These are phyloP conservation scores for Ceratitis capitata DNA, from an alignment of 1,140 invertebrate genomes.

Conservation along the genomic window DNA sequence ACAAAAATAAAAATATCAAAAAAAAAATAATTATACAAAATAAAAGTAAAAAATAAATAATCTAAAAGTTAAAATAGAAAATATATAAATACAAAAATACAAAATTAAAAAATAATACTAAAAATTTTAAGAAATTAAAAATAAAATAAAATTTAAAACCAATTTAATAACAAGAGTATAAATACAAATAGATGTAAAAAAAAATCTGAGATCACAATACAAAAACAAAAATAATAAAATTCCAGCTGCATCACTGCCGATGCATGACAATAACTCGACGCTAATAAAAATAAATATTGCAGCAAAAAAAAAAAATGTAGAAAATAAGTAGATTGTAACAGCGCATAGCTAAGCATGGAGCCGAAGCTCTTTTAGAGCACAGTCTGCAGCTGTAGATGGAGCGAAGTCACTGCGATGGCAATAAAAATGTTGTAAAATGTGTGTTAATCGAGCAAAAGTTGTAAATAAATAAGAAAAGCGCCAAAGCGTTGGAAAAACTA, in stretches of 20 bases:
- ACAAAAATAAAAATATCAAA: background rate
- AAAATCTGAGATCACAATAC: background rate
- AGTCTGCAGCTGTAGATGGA: background rate
- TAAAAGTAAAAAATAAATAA: background rate
- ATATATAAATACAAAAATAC: background rate
- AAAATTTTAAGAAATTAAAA: background rate
- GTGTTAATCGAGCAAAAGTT: background rate
- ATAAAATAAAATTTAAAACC: background rate
- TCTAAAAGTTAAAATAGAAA: background rate
- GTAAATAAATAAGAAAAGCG: too few relatives aligned
- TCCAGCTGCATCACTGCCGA: background rate
- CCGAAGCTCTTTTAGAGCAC: too few relatives aligned
- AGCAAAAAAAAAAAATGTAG: background rate
- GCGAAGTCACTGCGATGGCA: background rate
- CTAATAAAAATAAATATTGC: constrained; percentile 4
- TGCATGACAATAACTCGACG: background rate
- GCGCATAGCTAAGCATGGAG: background rate
- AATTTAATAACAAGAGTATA: too few relatives aligned
- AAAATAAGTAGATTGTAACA: background rate
- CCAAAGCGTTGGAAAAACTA: too few relatives aligned
- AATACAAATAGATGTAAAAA: background rate
- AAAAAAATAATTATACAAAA: too few relatives aligned
- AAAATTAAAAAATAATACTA: background rate
- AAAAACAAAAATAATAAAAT: background rate
- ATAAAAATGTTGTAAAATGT: background rate